A percentile compares a stretch with the other conserved stretches of the same genome.
Evolutionary conservation across 2,888 invertebrate genomes (phyloP).

Genomic region (Eurytoma californica): DNA sequence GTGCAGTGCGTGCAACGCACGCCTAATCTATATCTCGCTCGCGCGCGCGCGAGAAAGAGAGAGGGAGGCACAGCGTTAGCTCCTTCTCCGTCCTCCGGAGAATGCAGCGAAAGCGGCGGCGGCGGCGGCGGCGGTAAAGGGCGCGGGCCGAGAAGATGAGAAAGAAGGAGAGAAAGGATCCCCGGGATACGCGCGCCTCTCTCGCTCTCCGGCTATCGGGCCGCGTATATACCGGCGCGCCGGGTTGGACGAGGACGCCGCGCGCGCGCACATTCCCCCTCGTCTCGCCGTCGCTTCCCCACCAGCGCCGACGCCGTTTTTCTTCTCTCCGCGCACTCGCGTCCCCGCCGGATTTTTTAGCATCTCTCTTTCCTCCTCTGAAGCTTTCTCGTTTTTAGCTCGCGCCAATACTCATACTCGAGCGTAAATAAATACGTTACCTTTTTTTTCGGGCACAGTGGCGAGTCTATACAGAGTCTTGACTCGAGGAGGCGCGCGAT

Average conservation of each 20-base stretch:
- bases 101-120: constrained; percentile 36
- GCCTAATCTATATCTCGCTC: background rate
- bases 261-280: constrained; percentile 16
- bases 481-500: background rate
- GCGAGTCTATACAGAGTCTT: background rate
- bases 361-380: constrained; percentile 2
- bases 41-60: background rate
- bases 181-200: background rate
- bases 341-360: background rate
- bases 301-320: constrained; percentile 35
- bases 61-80: background rate
- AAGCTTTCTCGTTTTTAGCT: background rate
- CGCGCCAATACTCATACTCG: background rate
- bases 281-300: constrained; percentile 28
- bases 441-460: background rate
- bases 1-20: background rate
- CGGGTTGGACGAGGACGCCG: background rate
- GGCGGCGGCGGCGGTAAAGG: constrained; percentile 38
- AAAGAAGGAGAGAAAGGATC: constrained; percentile 3
- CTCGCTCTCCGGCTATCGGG: constrained; percentile 12
- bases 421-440: background rate
- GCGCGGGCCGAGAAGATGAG: constrained; percentile 36
- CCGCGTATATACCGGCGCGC: background rate
- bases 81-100: constrained; percentile 9
- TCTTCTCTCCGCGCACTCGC: constrained; percentile 8